Evolutionary conservation across 2,888 invertebrate species (phyloP), one percentile per base, ranked within the genome.

Genomic region (Shargacucullia verbasci): DNA sequence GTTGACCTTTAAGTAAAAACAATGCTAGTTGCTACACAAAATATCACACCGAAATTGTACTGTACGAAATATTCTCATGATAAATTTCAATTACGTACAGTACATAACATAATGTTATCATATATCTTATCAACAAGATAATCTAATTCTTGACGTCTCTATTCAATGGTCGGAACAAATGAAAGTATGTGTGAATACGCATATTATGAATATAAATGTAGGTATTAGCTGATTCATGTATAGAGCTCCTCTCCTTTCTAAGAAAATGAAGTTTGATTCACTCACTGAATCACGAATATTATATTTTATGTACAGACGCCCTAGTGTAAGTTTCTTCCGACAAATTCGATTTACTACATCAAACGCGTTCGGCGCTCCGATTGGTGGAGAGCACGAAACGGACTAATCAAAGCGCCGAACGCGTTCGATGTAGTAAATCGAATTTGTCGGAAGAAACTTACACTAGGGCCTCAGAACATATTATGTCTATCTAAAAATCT

Each of bases 101-200:
- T 31, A 9, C 6, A 11, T 29, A 29, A 29, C 29, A 9, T 38
- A 38, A 40, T 46, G 6, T 46, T 34, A 57, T 50, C 44, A 35
- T 10, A 11, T 34, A 13, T 35, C 20, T 53, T 59, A 64, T 63
- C 58, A 31, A 14, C 37, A 39, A 48, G 52, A 61, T 43, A 61
- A 48, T 45, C 35, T 12, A 20, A 45, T n/a, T 38, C 2, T 35
- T 58, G 6, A 33, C 31, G 29, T 3, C 27, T 35, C 12, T 39
- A 20, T 35, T 48, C 14, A 27, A 13, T 34, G 44, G 34, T 49
- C 45, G 8, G 20, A 20, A 27, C 15, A 14, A 39, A 45, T 46
- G 33, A 49, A 53, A 52, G 43, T 29, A 29, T 39, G n/a, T 39
- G 13, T n/a, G 0, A 13, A 40, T 6, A 27, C 13, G 10, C 12